Evolutionary conservation across 23 tunicate genomes (phyloP).

Genomic region (Phallusia fumigata): DNA sequence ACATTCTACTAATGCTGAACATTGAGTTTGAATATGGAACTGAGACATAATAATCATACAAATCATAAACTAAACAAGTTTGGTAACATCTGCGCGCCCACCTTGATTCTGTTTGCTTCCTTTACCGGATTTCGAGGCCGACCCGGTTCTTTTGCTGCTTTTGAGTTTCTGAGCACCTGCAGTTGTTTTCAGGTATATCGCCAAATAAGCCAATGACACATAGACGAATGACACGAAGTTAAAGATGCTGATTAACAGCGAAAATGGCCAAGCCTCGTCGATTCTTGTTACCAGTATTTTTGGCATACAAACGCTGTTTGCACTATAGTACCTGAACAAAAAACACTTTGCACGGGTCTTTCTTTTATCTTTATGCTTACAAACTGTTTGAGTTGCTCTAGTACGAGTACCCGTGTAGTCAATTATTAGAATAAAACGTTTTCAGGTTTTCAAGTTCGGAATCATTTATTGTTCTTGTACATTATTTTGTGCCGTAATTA

Average conservation of each 20-base stretch:
- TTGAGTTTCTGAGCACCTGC: neutral
- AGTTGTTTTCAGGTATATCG: neutral
- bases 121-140: neutral
- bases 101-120: neutral
- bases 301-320: slow-evolving; percentile 51
- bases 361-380: too few species aligned
- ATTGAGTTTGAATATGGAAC: too few species aligned
- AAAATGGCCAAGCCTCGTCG: slow-evolving; percentile 36
- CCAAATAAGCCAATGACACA: slow-evolving; percentile 37
- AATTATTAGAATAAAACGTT: too few species aligned
- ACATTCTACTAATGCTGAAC: too few species aligned
- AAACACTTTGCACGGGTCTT: too few species aligned
- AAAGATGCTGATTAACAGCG: slow-evolving; percentile 25
- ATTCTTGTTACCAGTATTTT: slow-evolving; percentile 36
- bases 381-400: too few species aligned
- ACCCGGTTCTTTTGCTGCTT: neutral
- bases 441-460: too few species aligned
- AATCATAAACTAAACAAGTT: too few species aligned
- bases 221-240: slow-evolving; percentile 35
- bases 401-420: too few species aligned
- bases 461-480: too few species aligned
- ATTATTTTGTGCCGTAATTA: too few species aligned
- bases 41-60: too few species aligned
- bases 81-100: neutral
- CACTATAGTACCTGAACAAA: slow-evolving; percentile 39